Conservation (phyloP, 37 sponge, comb jelly and placozoan genomes). For the Amphimedon queenslandica region DNA sequence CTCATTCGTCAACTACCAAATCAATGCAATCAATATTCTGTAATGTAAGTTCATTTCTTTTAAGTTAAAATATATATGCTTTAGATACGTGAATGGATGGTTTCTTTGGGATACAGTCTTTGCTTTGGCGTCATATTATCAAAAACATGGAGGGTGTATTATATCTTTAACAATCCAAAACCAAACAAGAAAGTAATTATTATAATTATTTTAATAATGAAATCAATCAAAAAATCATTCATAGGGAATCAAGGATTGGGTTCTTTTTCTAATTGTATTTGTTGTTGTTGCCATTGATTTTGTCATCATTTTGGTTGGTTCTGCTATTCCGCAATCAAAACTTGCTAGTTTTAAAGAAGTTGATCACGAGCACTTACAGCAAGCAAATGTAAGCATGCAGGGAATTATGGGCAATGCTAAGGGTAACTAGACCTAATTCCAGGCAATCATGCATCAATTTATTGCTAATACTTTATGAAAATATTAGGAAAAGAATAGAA, state of each 20-base stretch:
- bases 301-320: background rate
- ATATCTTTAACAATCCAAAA: slow-evolving; percentile 43
- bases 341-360: background rate
- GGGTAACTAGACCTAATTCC: background rate
- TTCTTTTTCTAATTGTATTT: background rate
- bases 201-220: background rate
- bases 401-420: background rate
- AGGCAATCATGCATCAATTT: too few relatives aligned
- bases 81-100: background rate
- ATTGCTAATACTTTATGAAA: background rate
- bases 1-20: background rate
- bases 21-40: background rate
- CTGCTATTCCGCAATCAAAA: background rate
- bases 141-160: slow-evolving; percentile 42
- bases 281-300: slow-evolving; percentile 11
- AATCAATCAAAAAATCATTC: background rate
- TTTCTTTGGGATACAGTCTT: slow-evolving; percentile 17
- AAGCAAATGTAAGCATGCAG: background rate
- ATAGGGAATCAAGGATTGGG: slow-evolving; percentile 35
- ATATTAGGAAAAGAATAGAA: background rate
- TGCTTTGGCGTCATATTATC: slow-evolving; percentile 32
- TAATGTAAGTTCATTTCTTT: background rate
- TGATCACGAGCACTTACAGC: background rate
- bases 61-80: background rate
- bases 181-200: slow-evolving; percentile 25